Evolutionary conservation across 2,888 invertebrate species (phyloP).

Genomic region (Cactoblastis cactorum): DNA sequence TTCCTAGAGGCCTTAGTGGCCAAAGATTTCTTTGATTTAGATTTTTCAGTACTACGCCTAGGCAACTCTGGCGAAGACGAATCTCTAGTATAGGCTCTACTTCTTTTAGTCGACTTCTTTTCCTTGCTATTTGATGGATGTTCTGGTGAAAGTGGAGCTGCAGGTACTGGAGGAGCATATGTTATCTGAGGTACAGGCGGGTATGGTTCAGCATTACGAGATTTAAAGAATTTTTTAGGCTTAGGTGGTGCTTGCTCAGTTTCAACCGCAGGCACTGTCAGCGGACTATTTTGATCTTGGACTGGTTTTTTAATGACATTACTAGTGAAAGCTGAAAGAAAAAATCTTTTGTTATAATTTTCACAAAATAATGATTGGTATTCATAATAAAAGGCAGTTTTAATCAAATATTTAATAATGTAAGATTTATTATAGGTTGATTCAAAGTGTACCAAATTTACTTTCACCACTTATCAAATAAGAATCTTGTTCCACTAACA

Average conservation of each 20-base stretch:
- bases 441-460: constrained; percentile 20
- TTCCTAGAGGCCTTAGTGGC: constrained; percentile 69
- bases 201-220: constrained; percentile 84
- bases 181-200: constrained; percentile 76
- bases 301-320: constrained; percentile 67
- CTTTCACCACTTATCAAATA: constrained; percentile 36
- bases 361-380: too few relatives aligned
- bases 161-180: constrained; percentile 70
- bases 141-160: constrained; percentile 68
- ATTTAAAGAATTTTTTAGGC: constrained; percentile 95
- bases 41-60: constrained; percentile 63
- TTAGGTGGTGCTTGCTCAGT: constrained; percentile 81
- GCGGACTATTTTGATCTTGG: constrained; percentile 76
- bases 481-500: constrained; percentile 24
- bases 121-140: constrained; percentile 63
- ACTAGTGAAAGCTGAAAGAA: constrained; percentile 64
- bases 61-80: constrained; percentile 73
- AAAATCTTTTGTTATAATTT: background rate
- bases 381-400: too few relatives aligned
- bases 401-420: background rate
- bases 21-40: constrained; percentile 60
- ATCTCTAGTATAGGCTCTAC: constrained; percentile 61
- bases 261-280: constrained; percentile 75
- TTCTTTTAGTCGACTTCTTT: constrained; percentile 58
- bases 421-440: background rate